A percentile compares a stretch with the other conserved stretches of the same genome.
Evolutionary conservation across 2,113 vertebrate genomes (phyloP).

Genomic region (Phrynosoma platyrhinos): DNA sequence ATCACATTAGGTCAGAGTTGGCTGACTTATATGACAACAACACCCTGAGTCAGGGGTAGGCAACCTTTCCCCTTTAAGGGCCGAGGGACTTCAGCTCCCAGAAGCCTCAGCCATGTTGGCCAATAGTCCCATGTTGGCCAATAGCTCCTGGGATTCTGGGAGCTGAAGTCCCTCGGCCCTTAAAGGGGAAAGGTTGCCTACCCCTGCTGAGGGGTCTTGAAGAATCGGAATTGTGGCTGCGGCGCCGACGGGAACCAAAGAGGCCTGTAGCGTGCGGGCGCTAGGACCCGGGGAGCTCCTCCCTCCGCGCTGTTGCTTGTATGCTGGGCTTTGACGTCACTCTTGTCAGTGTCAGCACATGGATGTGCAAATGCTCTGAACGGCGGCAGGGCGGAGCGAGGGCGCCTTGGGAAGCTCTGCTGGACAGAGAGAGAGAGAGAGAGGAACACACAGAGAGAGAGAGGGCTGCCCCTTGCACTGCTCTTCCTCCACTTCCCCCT

Average conservation of each 20-base stretch:
- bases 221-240: neutral
- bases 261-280: neutral
- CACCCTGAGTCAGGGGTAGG: too few species aligned
- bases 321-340: slow-evolving; percentile 75
- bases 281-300: neutral
- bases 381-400: slow-evolving; percentile 46
- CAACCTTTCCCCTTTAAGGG: too few species aligned
- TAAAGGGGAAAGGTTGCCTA: too few species aligned
- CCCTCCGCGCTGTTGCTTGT: slow-evolving; percentile 55
- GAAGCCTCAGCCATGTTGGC: too few species aligned
- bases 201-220: too few species aligned
- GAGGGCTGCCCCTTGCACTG: neutral
- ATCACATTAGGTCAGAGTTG: too few species aligned
- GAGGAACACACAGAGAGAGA: neutral
- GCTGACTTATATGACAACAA: too few species aligned
- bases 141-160: too few species aligned
- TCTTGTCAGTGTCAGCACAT: slow-evolving; percentile 79
- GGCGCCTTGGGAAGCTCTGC: neutral
- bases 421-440: neutral
- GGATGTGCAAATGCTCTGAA: slow-evolving; percentile 73
- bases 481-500: too few species aligned
- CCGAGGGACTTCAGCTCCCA: too few species aligned
- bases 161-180: too few species aligned
- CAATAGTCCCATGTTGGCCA: too few species aligned
- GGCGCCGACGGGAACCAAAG: neutral